Evolutionary conservation across 2,113 vertebrate species (phyloP).

Genomic region (Terrapene triunguis): DNA sequence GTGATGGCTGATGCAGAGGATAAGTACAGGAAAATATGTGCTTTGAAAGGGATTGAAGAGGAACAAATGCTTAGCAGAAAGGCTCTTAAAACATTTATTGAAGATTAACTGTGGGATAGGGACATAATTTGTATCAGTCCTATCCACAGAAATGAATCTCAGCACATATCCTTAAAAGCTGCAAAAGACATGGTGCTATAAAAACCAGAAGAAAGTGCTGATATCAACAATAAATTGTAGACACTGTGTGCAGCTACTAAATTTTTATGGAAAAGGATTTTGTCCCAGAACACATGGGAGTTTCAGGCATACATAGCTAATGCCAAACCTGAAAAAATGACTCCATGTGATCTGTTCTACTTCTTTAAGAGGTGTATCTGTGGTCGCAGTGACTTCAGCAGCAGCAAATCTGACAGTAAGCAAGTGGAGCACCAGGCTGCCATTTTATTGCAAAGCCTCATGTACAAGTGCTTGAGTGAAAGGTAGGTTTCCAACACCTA

Average conservation of each 20-base stretch:
- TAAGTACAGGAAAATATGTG: not conserved
- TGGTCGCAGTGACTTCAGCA: not conserved
- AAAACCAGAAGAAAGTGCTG: not conserved
- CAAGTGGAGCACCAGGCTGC: not conserved
- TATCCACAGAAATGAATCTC: not conserved
- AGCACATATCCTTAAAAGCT: not conserved
- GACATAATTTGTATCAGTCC: not conserved
- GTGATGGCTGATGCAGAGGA: not conserved
- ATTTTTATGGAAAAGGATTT: not conserved
- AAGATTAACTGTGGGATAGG: not conserved
- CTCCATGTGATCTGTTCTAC: not conserved
- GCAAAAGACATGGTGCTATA: not conserved
- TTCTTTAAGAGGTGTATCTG: not conserved
- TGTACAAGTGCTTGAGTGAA: not conserved
- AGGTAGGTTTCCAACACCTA: not conserved
- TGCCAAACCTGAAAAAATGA: not conserved
- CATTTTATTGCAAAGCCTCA: not conserved
- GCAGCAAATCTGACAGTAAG: not conserved
- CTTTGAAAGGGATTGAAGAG: not conserved
- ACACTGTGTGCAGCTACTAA: not conserved
- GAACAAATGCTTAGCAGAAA: not conserved
- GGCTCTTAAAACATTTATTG: not conserved
- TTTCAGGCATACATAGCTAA: not conserved
- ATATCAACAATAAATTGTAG: not conserved
- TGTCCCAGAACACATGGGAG: not conserved